A percentile compares a stretch with the other conserved stretches of the same genome.
These are phyloP conservation scores for Cryptoblepharus egeriae DNA, from an alignment of 2,797 vertebrate species.

Conservation along the genomic window DNA sequence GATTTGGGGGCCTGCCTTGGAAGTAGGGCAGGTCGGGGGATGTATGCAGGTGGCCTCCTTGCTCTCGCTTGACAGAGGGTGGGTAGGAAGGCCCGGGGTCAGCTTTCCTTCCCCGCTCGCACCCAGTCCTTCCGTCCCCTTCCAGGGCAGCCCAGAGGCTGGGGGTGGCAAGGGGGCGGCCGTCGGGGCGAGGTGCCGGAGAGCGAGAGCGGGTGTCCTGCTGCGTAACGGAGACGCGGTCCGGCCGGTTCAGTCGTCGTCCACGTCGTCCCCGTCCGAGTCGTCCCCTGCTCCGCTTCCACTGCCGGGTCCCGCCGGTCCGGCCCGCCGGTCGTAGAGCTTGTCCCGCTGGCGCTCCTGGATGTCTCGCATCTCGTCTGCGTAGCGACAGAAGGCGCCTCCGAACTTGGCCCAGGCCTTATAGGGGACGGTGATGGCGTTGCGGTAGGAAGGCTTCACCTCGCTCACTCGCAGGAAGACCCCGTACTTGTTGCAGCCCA, in stretches of 20 bases:
- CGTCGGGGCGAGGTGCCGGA: too few relatives aligned
- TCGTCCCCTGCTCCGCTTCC: conserved; percentile 84
- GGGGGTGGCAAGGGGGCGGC: background rate
- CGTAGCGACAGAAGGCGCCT: conserved; percentile 91
- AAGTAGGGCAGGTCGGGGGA: background rate
- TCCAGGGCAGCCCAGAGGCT: background rate
- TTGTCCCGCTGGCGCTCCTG: conserved; percentile 93
- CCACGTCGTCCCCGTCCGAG: conserved; percentile 93
- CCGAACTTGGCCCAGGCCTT: conserved; percentile 97
- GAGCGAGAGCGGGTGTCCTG: too few relatives aligned
- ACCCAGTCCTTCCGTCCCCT: background rate
- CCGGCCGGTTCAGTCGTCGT: conserved; percentile 93
- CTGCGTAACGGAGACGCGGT: too few relatives aligned
- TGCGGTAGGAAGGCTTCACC: conserved; percentile 97
- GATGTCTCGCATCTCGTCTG: conserved; percentile 97
- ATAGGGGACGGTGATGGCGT: conserved; percentile 96
- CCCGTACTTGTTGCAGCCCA: conserved; percentile 98
- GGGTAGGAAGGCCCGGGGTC: background rate
- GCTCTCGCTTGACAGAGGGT: too few relatives aligned
- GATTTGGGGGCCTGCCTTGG: background rate
- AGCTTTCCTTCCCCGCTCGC: background rate
- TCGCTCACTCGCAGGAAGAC: conserved; percentile 97
- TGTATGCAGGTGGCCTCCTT: background rate
- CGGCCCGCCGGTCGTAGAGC: conserved; percentile 85
- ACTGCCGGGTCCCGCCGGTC: conserved; percentile 63